phyloP scores from a whole-genome alignment of 2,113 vertebrate species.

The Noctilio leporinus region DNA sequence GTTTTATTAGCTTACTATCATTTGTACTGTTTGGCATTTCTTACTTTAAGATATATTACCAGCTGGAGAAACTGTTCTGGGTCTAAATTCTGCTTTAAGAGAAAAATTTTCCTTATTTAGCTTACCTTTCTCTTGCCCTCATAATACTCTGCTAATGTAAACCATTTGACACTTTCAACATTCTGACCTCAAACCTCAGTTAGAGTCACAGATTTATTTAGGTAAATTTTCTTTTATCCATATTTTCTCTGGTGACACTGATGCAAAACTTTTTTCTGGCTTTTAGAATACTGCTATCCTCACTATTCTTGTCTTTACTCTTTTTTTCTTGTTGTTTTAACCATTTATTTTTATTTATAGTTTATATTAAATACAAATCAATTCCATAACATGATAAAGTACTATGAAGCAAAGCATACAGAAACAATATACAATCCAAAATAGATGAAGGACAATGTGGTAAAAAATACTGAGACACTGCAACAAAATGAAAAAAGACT shows the following conservation, averaged over 20 bases:
- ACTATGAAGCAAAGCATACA: constrained; percentile 82
- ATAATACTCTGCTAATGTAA: neutral
- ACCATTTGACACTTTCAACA: neutral
- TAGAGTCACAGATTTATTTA: neutral
- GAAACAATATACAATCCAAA: constrained; percentile 77
- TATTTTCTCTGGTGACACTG: neutral
- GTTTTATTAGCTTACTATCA: neutral
- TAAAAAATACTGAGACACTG: too few species aligned
- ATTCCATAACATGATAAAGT: constrained; percentile 74
- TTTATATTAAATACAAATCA: constrained; percentile 76
- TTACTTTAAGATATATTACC: neutral
- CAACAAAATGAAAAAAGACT: too few species aligned
- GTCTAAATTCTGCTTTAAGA: neutral
- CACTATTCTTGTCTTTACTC: neutral
- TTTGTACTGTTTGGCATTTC: neutral
- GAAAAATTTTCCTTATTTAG: neutral
- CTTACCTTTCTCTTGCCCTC: neutral
- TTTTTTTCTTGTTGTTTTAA: too few species aligned
- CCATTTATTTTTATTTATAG: constrained; percentile 77
- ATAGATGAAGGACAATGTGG: too few species aligned
- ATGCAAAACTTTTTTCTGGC: neutral
- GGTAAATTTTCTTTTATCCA: neutral
- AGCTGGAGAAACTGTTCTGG: neutral
- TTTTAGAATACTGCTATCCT: neutral
- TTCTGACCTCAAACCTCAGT: neutral